Evolutionary conservation across 2,888 invertebrate species (phyloP), one percentile per base, ranked within the genome.

Genomic region (Diaprepes abbreviatus): DNA sequence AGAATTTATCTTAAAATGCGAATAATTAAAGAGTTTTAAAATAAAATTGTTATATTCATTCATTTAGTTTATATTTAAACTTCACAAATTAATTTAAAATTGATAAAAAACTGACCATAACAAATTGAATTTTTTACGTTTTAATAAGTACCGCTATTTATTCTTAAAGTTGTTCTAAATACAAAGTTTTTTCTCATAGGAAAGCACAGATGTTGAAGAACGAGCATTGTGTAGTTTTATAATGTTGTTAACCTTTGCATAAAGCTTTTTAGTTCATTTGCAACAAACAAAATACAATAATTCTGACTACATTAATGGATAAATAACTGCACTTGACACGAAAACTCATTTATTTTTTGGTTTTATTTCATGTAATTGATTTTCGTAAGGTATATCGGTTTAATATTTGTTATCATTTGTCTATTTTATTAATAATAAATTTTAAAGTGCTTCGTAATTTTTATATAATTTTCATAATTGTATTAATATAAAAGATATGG

Each of bases 171-270:
- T 28, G 28, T 28, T 50, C 48, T 50, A 50, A 28, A 50, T 50
- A 14, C 48, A 28, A 28, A 50, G 28, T 7, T 28, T 50, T 50
- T 50, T 50, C 48, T 50, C 48, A 50, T 21, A 50, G 28, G 28
- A 50, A 48, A 28, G 12, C 10, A 19, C 19, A 43, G 12, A 45
- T 45, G 45, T 12, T 24, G n/a, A 16, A 12, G 45, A 45, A 45
- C 45, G 12, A 12, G 5, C 24, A 24, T 24, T 45, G 24, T 45
- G 12, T 24, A 12, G 45, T 45, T 45, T 12, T 16, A 16, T 16
- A 12, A 50, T 50, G 48, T 50, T 31, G 12, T 31, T 50, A 50
- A 50, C 48, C 48, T 50, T 50, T 31, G 16, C 28, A 0, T 4
- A 10, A 43, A 21, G 40, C 40, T 17, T 40, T 10, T 36, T 16